phyloP scores from a whole-genome alignment of 1,140 invertebrate genomes.

The Hermetia illucens region DNA sequence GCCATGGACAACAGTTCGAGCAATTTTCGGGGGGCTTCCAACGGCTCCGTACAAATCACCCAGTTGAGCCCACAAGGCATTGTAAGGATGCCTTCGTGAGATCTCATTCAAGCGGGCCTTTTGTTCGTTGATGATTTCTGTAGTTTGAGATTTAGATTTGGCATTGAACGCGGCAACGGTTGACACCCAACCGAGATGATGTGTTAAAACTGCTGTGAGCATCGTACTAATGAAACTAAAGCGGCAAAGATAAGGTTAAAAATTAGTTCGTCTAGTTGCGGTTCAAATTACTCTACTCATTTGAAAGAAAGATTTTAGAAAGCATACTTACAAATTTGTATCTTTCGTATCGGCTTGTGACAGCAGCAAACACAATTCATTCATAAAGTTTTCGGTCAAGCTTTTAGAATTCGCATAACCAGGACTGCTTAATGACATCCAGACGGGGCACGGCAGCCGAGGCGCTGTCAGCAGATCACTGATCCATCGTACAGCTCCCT shows the following conservation, averaged over 20 bases:
- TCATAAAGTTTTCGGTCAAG: constrained; percentile 37
- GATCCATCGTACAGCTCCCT: constrained; percentile 36
- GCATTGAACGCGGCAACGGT: constrained; percentile 38
- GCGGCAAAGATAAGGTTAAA: constrained; percentile 6
- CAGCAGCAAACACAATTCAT: constrained; percentile 43
- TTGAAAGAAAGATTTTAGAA: constrained; percentile 7
- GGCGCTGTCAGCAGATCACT: constrained; percentile 52
- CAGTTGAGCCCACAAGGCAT: constrained; percentile 76
- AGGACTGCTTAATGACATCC: constrained; percentile 45
- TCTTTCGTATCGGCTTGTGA: constrained; percentile 54
- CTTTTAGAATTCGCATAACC: constrained; percentile 31
- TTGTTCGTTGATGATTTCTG: constrained; percentile 18
- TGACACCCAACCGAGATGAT: constrained; percentile 82
- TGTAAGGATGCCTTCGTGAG: constrained; percentile 40
- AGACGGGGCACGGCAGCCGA: constrained; percentile 46
- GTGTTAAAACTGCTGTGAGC: constrained; percentile 70
- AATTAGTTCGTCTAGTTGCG: too few species aligned
- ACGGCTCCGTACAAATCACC: constrained; percentile 71
- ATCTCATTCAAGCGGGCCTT: constrained; percentile 23
- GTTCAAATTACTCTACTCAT: too few species aligned
- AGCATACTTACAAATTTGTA: constrained; percentile 65
- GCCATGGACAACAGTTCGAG: constrained; percentile 66
- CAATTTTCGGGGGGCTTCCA: constrained; percentile 56
- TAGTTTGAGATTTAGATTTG: constrained; percentile 7
- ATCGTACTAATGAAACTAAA: constrained; percentile 81